Evolutionary conservation across 2,113 vertebrate species (phyloP), one percentile per base, ranked within the genome.

Genomic region (Crotalus horridus): DNA sequence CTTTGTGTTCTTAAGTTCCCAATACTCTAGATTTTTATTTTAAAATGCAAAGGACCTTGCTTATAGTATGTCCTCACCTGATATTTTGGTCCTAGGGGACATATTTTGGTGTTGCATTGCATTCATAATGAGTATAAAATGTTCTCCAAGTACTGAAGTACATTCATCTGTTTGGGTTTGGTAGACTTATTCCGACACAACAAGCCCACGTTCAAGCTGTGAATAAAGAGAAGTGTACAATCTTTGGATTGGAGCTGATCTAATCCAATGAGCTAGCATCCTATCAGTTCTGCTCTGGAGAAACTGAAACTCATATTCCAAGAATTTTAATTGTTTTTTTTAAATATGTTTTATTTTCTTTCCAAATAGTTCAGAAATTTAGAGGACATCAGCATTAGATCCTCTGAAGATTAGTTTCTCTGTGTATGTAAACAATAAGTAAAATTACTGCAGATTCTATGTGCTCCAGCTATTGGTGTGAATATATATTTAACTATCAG

Each of bases 121-220:
- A 97, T 97, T 95, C 96, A 96, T 97, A 97, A 97, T 97, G 96
- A 97, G 97, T 96, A 97, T 97, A 96, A 97, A 97, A 97, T 97
- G 97, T 97, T 97, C 97, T 95, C 95, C 94, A 96, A 95, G 95
- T 96, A 96, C 96, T 97, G 96, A 95, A 96, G 96, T 96, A 96
- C 95, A 94, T 96, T 96, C 96, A 97, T 96, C 96, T 97, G 97
- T 97, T 97, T 97, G 97, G 97, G 97, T 97, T 97, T 95, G 96
- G 96, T 97, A 97, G 96, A 96, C 97, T 96, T 96, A 96, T 97
- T 97, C 96, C 97, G 96, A 97, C 97, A 97, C 97, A 97, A 97
- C 97, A 97, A 97, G 97, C 97, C 97, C 96, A 97, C 97, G 95
- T 96, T 97, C 97, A 97, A 97, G 95, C 96, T 97, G 97, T 97